Conservation (phyloP, 2,113 vertebrate species). For the Atractosteus spatula region DNA sequence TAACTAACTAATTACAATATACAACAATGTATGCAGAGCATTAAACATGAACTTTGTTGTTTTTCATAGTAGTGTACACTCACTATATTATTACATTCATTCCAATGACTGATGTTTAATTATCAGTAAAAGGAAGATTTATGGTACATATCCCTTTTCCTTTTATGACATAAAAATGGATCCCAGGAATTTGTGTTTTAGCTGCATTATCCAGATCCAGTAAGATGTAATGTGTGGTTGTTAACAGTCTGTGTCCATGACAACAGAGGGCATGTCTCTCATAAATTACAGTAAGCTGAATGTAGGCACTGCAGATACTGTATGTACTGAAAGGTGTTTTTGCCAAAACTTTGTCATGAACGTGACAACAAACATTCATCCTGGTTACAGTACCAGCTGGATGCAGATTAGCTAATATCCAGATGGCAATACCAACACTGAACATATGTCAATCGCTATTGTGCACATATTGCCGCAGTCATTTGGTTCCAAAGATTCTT, state of each 20-base stretch:
- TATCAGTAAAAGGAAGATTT: no score
- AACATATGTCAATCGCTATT: constrained; percentile 20
- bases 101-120: no score
- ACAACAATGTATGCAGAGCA: no score
- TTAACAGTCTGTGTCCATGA: background rate
- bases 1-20: no score
- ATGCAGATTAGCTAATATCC: constrained; percentile 18
- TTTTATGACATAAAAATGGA: no score
- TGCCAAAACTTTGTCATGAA: constrained; percentile 16
- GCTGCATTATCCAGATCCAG: no score
- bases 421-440: constrained; percentile 13
- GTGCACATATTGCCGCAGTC: constrained; percentile 14
- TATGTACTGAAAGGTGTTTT: background rate
- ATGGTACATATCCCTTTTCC: no score
- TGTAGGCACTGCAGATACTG: background rate
- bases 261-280: background rate
- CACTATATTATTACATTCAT: no score
- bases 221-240: no score
- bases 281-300: background rate
- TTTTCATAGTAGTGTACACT: no score
- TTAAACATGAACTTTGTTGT: no score
- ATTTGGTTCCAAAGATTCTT: background rate
- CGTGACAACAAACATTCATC: constrained; percentile 18
- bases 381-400: constrained; percentile 15
- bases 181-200: no score